Evolutionary conservation across 2,113 vertebrate genomes (phyloP).

Genomic region (Phyllopteryx taeniolatus): DNA sequence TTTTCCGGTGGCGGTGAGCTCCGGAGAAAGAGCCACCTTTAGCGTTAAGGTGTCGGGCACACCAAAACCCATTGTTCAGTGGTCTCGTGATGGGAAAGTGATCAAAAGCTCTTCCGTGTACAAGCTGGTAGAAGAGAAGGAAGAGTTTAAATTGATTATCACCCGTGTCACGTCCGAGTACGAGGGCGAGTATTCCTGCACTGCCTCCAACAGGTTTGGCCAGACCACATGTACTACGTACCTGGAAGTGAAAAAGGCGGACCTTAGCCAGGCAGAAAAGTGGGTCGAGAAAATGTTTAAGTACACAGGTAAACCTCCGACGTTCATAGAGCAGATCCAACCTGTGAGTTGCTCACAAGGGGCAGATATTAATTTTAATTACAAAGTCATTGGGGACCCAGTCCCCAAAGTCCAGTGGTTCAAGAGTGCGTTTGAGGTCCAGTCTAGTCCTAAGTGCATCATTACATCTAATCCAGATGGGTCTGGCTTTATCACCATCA

Average conservation of each 20-base stretch:
- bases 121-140: constrained; percentile 79
- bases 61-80: constrained; percentile 83
- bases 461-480: constrained; percentile 75
- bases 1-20: constrained; percentile 67
- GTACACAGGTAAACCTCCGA: constrained; percentile 72
- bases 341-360: constrained; percentile 73
- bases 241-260: constrained; percentile 74
- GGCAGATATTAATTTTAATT: constrained; percentile 76
- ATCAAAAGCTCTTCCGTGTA: constrained; percentile 74
- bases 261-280: constrained; percentile 61
- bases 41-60: constrained; percentile 80
- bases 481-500: constrained; percentile 77
- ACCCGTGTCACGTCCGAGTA: constrained; percentile 71
- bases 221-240: constrained; percentile 76
- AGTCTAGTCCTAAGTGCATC: constrained; percentile 59
- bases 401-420: constrained; percentile 79
- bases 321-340: constrained; percentile 74
- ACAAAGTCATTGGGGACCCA: constrained; percentile 74
- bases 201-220: constrained; percentile 80
- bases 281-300: constrained; percentile 76
- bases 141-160: constrained; percentile 83
- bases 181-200: constrained; percentile 84
- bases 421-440: constrained; percentile 73
- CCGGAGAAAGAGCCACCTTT: constrained; percentile 79
- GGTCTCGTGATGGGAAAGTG: constrained; percentile 79